Conservation (phyloP, 2,888 invertebrate genomes). For the Pyrgus malvae region DNA sequence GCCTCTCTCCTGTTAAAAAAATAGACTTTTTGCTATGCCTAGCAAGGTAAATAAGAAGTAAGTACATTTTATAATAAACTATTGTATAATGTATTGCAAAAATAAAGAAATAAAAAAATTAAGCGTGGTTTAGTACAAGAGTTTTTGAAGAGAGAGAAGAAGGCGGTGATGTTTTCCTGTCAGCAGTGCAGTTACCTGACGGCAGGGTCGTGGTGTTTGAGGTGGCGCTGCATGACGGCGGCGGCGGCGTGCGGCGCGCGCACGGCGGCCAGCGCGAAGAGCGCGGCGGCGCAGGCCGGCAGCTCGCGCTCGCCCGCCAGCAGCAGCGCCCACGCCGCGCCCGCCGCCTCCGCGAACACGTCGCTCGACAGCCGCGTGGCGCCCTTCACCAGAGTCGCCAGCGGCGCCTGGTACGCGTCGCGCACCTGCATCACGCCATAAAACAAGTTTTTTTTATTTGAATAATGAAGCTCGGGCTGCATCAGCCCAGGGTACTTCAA, state of each 20-base stretch:
- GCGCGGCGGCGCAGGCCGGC: constrained; percentile 91
- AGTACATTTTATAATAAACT: too few relatives aligned
- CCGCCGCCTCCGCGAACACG: constrained; percentile 92
- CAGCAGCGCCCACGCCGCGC: constrained; percentile 97
- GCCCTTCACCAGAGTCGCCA: constrained; percentile 93
- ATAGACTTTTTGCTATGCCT: too few relatives aligned
- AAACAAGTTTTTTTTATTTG: too few relatives aligned
- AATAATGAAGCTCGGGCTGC: too few relatives aligned
- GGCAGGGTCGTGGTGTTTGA: constrained; percentile 91
- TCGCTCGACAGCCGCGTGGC: constrained; percentile 94
- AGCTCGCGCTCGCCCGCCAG: constrained; percentile 95
- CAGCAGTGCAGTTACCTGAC: constrained; percentile 86
- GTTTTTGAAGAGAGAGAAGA: too few relatives aligned
- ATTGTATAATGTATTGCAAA: too few relatives aligned
- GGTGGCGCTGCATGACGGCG: constrained; percentile 93
- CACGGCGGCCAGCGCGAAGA: constrained; percentile 96
- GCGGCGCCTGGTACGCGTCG: constrained; percentile 93
- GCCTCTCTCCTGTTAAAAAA: too few relatives aligned
- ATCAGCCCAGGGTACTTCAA: too few relatives aligned
- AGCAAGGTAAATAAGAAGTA: too few relatives aligned
- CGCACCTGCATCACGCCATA: constrained; percentile 82
- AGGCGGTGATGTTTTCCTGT: too few relatives aligned
- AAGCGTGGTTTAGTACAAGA: too few relatives aligned
- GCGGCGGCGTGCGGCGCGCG: constrained; percentile 92
- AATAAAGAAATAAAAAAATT: too few relatives aligned